phyloP scores from a whole-genome alignment of 2,888 invertebrate genomes.

The Drymonia ruficornis region DNA sequence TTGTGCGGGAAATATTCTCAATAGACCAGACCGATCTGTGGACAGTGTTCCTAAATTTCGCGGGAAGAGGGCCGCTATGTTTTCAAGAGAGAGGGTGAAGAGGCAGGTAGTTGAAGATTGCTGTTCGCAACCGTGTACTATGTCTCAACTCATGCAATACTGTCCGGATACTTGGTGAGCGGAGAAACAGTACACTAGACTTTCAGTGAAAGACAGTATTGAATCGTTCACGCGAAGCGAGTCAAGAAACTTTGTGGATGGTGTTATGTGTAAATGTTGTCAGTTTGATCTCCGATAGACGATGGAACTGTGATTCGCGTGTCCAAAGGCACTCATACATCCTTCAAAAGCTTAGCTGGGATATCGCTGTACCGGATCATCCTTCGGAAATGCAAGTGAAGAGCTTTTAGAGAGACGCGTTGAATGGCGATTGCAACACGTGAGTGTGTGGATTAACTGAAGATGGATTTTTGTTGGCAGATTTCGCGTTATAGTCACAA shows the following conservation, averaged over 20 bases:
- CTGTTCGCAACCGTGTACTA: conserved; percentile 61
- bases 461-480: conserved; percentile 18
- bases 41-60: conserved; percentile 48
- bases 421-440: conserved; percentile 18
- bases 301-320: background rate
- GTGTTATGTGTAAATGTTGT: conserved; percentile 3
- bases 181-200: conserved; percentile 9
- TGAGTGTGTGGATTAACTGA: conserved; percentile 19
- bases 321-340: background rate
- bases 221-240: conserved; percentile 24
- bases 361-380: conserved; percentile 22
- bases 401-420: conserved; percentile 27
- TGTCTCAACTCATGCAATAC: conserved; percentile 66
- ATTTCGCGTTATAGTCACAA: conserved; percentile 19
- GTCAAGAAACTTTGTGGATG: conserved; percentile 9
- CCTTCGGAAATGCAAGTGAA: conserved; percentile 20
- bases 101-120: conserved; percentile 66
- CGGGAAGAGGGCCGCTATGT: conserved; percentile 58
- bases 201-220: conserved; percentile 27
- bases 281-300: background rate
- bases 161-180: conserved; percentile 72
- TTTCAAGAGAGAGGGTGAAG: conserved; percentile 53
- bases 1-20: conserved; percentile 53
- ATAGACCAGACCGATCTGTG: conserved; percentile 51
- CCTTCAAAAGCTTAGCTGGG: conserved; percentile 9